Evolutionary conservation across 2,113 vertebrate genomes (phyloP).

Genomic region (Nothocercus julius): DNA sequence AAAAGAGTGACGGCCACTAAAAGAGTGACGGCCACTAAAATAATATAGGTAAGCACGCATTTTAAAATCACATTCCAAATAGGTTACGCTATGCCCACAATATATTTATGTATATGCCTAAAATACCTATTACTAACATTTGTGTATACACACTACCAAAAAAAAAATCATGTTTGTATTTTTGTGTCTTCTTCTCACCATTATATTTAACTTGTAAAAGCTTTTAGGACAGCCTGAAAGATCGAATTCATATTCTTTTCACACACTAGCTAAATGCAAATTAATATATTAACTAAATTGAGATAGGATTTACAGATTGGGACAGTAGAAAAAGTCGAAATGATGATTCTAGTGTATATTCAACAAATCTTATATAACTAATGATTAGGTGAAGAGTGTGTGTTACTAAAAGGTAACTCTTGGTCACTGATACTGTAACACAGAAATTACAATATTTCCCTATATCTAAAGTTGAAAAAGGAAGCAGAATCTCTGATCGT

Average conservation of each 20-base stretch:
- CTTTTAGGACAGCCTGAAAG: neutral
- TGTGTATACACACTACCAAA: neutral
- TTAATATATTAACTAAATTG: neutral
- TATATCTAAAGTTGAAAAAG: neutral
- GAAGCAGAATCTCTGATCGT: neutral
- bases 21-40: neutral
- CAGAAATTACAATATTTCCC: neutral
- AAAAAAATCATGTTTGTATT: neutral
- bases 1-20: neutral
- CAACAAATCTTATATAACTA: neutral
- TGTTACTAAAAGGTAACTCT: neutral
- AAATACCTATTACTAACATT: neutral
- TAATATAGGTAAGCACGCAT: neutral
- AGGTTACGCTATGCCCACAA: too few relatives aligned
- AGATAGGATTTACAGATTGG: neutral
- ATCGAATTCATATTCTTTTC: neutral
- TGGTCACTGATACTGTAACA: neutral
- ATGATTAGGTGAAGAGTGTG: neutral
- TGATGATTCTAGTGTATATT: neutral
- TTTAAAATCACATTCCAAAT: neutral
- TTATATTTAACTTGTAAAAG: neutral
- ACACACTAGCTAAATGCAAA: neutral
- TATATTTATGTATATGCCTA: neutral
- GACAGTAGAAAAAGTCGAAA: neutral
- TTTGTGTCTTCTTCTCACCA: neutral